Conservation (phyloP, 2,888 invertebrate species). For the Drosophila siamana region DNA sequence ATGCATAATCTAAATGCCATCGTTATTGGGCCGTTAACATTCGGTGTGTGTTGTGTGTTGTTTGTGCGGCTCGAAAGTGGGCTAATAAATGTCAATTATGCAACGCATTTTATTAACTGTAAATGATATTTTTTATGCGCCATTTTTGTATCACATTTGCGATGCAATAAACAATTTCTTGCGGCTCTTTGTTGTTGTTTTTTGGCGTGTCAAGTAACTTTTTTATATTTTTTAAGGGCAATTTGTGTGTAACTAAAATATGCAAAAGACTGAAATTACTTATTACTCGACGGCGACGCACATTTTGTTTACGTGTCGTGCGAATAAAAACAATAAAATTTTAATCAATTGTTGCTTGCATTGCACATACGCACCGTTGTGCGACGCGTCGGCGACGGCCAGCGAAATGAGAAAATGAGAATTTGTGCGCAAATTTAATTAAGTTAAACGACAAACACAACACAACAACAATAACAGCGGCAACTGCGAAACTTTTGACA, state of each 20-base stretch:
- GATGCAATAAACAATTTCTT: conserved; percentile 40
- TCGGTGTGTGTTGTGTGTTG: too few species aligned
- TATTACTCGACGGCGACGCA: conserved; percentile 39
- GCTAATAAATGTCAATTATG: conserved; percentile 59
- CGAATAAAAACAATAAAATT: conserved; percentile 66
- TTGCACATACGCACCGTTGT: conserved; percentile 40
- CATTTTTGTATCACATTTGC: conserved; percentile 38
- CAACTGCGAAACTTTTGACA: conserved; percentile 64
- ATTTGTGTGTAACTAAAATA: conserved; percentile 46
- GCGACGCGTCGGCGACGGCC: background rate
- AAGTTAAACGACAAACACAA: conserved; percentile 72
- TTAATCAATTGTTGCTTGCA: conserved; percentile 70
- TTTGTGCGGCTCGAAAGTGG: conserved; percentile 22
- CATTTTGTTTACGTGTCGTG: conserved; percentile 6
- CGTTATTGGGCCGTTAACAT: conserved; percentile 36
- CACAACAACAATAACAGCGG: conserved; percentile 7
- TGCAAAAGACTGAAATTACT: conserved; percentile 52
- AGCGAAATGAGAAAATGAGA: conserved; percentile 49
- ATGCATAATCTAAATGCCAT: conserved; percentile 41
- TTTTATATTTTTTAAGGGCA: conserved; percentile 14
- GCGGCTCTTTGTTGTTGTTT: background rate
- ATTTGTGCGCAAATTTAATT: conserved; percentile 75
- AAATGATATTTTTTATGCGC: conserved; percentile 40
- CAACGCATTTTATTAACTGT: conserved; percentile 58
- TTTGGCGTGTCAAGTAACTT: conserved; percentile 20